Percentiles rank a stretch among this genome's conserved stretches.
phyloP scores from a whole-genome alignment of 2,888 invertebrate species.

The Protophormia terraenovae region DNA sequence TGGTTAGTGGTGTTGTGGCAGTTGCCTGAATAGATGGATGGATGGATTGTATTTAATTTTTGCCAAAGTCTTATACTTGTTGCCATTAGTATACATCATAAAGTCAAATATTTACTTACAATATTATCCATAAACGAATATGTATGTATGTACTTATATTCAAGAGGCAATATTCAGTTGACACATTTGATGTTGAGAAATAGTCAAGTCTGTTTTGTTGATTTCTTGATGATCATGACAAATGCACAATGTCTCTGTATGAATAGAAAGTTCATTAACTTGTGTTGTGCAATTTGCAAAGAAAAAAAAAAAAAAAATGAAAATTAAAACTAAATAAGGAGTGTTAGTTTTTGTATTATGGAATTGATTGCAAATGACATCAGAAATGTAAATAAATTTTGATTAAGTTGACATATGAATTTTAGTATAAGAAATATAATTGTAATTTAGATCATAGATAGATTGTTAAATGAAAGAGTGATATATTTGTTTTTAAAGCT shows the following conservation, averaged over 20 bases:
- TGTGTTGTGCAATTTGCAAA: not conserved
- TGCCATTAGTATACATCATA: slow-evolving; percentile 43
- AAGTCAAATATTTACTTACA: slow-evolving; percentile 7
- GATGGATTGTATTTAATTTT: slow-evolving; percentile 32
- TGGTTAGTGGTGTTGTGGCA: slow-evolving; percentile 58
- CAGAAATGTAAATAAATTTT: not conserved
- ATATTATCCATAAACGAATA: not conserved
- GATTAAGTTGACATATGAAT: not conserved
- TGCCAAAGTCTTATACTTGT: slow-evolving; percentile 50
- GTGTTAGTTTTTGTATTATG: not conserved
- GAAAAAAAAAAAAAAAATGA: not conserved
- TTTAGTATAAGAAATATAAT: not conserved
- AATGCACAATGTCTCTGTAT: slow-evolving; percentile 39
- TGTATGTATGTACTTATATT: not conserved
- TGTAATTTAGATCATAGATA: too few species aligned
- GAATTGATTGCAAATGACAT: not conserved
- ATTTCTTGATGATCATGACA: slow-evolving; percentile 42
- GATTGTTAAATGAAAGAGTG: too few species aligned
- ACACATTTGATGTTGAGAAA: slow-evolving; percentile 48
- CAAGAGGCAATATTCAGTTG: slow-evolving; percentile 32
- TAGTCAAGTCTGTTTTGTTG: slow-evolving; percentile 39
- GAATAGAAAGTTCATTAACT: slow-evolving; percentile 33
- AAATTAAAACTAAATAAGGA: not conserved
- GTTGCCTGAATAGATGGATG: slow-evolving; percentile 34
- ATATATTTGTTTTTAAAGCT: too few species aligned